Evolutionary conservation across 2,113 vertebrate genomes (phyloP), one percentile per base, ranked within the genome.

Genomic region (Turnix velox): DNA sequence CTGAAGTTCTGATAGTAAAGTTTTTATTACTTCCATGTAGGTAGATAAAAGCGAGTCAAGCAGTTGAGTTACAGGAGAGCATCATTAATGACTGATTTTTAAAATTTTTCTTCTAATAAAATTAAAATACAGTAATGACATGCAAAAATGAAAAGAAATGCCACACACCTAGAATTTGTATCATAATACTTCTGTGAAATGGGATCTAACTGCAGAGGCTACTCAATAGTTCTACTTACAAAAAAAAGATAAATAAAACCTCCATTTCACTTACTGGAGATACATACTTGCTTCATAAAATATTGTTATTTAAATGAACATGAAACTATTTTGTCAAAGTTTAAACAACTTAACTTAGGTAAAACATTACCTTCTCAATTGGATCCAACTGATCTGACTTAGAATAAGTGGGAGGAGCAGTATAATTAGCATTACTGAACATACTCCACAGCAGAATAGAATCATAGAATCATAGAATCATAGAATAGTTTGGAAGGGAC

Each of bases 301-400:
- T 39, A 7, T 12, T 68, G 24, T n/a, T 63, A 28, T 84, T 87
- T 72, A 87, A 88, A 58, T 28, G 54, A n/a, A 79, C 62, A 72
- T 18, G 3, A 91, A 95, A 82, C 2, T 30, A 39, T 81, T 89
- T 78, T 72, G 35, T 86, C 58, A 91, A 89, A 37, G 42, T 45
- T 69, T 93, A 87, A 93, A 78, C 25, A 87, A 30, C 42, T 89
- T n/a, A n/a, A 62, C 30, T 69, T 77, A 49, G 66, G 37, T 87
- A 77, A 92, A 92, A 81, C 74, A 84, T 84, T 87, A 75, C 28
- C 61, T 90, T 72, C 62, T 93, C 87, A 72, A 58, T 42, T 87
- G 58, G 31, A 94, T 76, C 81, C 94, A 91, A 83, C 48, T 91
- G 85, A 90, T 94, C 86, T 92, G 79, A 88, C 83, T 94, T 93